phyloP scores from a whole-genome alignment of 2,888 invertebrate species.

The Xylota segnis region DNA sequence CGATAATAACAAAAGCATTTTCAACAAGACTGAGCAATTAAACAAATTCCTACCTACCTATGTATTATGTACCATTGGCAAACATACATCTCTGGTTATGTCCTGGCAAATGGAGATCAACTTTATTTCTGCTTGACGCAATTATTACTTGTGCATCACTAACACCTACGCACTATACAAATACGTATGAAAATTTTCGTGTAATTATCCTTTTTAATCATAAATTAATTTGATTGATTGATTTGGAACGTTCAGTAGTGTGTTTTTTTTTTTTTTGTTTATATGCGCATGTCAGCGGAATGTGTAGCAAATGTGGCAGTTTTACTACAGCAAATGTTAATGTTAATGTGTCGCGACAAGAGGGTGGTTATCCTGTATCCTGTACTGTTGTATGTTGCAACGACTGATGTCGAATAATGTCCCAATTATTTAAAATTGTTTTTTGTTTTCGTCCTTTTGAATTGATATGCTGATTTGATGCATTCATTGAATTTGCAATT shows the following conservation, averaged over 20 bases:
- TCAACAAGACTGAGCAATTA: slow-evolving; percentile 15
- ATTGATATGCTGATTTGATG: slow-evolving; percentile 69
- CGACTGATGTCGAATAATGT: slow-evolving; percentile 46
- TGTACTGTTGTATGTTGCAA: neutral
- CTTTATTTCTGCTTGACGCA: slow-evolving; percentile 36
- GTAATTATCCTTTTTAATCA: slow-evolving; percentile 67
- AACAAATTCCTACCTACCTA: neutral
- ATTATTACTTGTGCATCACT: slow-evolving; percentile 21
- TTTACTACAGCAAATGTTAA: slow-evolving; percentile 14
- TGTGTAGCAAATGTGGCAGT: slow-evolving; percentile 28
- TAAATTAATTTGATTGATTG: slow-evolving; percentile 72
- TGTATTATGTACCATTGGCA: neutral
- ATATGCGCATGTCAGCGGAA: slow-evolving; percentile 22
- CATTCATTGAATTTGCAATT: slow-evolving; percentile 71
- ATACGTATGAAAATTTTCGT: slow-evolving; percentile 24
- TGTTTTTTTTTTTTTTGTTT: too few species aligned
- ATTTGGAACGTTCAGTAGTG: slow-evolving; percentile 58
- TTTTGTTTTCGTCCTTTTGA: slow-evolving; percentile 8
- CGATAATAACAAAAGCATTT: neutral
- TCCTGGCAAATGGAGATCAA: slow-evolving; percentile 35
- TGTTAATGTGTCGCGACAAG: slow-evolving; percentile 24
- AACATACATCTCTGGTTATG: neutral
- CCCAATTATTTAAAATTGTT: slow-evolving; percentile 44
- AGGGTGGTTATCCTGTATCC: too few species aligned
- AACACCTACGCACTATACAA: neutral